Percentiles rank a stretch among this genome's conserved stretches.
phyloP scores from a whole-genome alignment of 2,797 vertebrate species.

The Ataeniobius toweri region DNA sequence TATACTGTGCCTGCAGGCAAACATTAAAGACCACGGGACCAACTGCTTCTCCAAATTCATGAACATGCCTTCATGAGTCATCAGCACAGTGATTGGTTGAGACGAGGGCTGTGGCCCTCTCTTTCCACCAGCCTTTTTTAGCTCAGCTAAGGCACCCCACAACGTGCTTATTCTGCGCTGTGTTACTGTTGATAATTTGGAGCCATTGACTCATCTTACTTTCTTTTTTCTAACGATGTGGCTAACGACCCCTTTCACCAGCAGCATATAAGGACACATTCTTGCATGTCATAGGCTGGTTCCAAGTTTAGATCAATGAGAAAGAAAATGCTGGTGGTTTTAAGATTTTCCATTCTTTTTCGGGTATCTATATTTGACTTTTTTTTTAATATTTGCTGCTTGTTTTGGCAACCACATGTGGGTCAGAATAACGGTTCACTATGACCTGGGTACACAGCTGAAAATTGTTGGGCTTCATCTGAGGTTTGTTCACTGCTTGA shows the following conservation, averaged over 20 bases:
- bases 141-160: slow-evolving; percentile 29
- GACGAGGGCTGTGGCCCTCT: slow-evolving; percentile 61
- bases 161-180: slow-evolving; percentile 10
- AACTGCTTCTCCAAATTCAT: slow-evolving; percentile 38
- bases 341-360: neutral
- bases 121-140: slow-evolving; percentile 65
- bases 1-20: slow-evolving; percentile 19
- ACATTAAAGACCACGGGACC: slow-evolving; percentile 50
- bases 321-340: neutral
- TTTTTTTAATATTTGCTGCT: neutral
- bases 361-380: neutral
- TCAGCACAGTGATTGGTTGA: slow-evolving; percentile 69
- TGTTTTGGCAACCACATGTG: slow-evolving; percentile 14
- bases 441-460: slow-evolving; percentile 4
- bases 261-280: slow-evolving; percentile 1
- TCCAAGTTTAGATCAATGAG: neutral
- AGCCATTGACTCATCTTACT: slow-evolving; percentile 3
- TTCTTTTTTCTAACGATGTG: neutral
- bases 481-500: neutral
- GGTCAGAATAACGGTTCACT: slow-evolving; percentile 12
- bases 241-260: slow-evolving; percentile 1
- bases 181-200: neutral
- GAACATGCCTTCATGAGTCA: slow-evolving; percentile 11
- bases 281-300: neutral
- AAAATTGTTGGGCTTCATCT: neutral